Percentiles rank a stretch among this genome's conserved stretches.
Evolutionary conservation across 2,888 invertebrate genomes (phyloP).

Genomic region (Athrips mouffetella): DNA sequence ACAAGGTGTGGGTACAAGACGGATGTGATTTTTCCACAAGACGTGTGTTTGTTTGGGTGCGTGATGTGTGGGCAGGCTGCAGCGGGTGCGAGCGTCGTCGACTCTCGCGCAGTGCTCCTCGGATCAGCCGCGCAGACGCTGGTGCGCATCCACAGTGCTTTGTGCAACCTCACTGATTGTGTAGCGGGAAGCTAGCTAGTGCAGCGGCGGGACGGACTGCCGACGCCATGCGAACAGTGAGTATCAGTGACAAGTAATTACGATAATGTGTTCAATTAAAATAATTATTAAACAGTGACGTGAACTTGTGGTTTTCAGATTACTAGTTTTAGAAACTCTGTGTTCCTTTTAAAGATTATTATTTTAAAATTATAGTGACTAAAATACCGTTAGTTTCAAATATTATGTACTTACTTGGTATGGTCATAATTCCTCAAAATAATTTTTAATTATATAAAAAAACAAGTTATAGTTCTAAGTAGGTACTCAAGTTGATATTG

Average conservation of each 20-base stretch:
- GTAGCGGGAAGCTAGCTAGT: conserved; percentile 29
- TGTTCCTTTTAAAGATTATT: neutral
- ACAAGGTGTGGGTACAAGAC: conserved; percentile 13
- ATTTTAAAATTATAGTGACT: too few relatives aligned
- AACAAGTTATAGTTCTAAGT: too few relatives aligned
- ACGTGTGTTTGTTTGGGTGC: conserved; percentile 43
- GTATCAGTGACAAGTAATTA: conserved; percentile 45
- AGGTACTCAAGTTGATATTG: too few relatives aligned
- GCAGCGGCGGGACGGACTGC: conserved; percentile 34
- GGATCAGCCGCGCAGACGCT: conserved; percentile 40
- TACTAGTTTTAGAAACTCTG: neutral
- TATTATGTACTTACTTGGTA: neutral
- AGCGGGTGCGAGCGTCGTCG: conserved; percentile 17
- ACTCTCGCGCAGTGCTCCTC: conserved; percentile 35
- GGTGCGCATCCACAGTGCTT: conserved; percentile 39
- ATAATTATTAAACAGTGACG: neutral
- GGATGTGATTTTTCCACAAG: conserved; percentile 44
- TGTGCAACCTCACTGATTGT: conserved; percentile 16
- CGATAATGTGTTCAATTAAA: neutral
- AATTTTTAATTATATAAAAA: too few relatives aligned
- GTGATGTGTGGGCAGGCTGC: conserved; percentile 21
- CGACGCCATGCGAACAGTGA: conserved; percentile 65
- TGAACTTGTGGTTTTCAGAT: neutral
- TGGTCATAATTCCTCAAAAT: neutral
- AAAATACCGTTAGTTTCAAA: too few relatives aligned